Evolutionary conservation across 2,113 vertebrate species (phyloP).

Genomic region (Nycticebus coucang): DNA sequence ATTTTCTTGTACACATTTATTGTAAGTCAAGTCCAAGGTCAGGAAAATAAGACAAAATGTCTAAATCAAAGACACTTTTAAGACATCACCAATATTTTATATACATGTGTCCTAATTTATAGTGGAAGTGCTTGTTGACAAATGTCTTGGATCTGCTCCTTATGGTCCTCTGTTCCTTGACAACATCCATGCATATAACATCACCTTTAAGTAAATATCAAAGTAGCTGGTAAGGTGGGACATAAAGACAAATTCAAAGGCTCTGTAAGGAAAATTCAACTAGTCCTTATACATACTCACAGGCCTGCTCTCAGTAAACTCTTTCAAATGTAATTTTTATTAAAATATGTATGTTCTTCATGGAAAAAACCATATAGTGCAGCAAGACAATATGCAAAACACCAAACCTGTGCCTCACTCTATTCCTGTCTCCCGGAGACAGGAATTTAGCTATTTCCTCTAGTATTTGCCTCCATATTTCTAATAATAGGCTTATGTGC

Average conservation of each 20-base stretch:
- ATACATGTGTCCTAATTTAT: background rate
- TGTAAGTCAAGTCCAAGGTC: background rate
- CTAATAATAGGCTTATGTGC: background rate
- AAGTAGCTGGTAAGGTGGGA: background rate
- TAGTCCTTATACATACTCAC: background rate
- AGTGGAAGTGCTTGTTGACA: background rate
- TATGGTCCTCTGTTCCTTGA: background rate
- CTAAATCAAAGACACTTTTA: background rate
- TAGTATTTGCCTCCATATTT: background rate
- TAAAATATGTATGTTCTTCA: background rate
- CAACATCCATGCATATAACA: background rate
- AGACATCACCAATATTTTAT: background rate
- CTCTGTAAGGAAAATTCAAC: background rate
- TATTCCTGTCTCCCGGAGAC: background rate
- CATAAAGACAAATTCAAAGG: background rate
- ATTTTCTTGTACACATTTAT: background rate
- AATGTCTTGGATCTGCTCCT: background rate
- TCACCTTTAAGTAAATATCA: background rate
- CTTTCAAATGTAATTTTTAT: background rate
- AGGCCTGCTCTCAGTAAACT: background rate
- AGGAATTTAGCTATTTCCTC: background rate
- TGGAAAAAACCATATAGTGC: background rate
- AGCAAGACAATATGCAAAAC: background rate
- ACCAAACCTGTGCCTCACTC: background rate
- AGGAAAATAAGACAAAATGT: constrained; percentile 13